Conservation (phyloP, 2,888 invertebrate species). For the Gastrophysa polygoni region DNA sequence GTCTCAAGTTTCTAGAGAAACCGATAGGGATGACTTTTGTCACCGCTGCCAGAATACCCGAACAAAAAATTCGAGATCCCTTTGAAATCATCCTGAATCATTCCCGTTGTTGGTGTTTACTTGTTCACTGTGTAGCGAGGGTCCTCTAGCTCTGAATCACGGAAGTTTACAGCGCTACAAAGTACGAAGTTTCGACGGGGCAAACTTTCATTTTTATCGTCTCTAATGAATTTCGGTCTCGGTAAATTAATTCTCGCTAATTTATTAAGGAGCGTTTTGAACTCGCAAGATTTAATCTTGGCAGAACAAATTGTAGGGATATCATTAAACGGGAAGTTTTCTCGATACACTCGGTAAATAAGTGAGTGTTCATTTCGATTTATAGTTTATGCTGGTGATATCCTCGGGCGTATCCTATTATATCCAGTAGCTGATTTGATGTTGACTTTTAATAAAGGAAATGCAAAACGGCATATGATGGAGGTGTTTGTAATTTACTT, state of each 20-base stretch:
- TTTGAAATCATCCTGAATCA: no score
- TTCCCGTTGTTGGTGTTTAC: no score
- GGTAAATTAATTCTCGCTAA: constrained; percentile 29
- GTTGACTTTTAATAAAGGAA: background rate
- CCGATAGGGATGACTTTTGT: no score
- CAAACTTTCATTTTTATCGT: constrained; percentile 27
- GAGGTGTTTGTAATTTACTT: background rate
- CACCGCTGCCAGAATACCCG: no score
- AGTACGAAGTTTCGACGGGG: background rate
- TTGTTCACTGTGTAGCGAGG: no score
- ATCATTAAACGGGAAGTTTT: no score
- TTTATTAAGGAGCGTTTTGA: constrained; percentile 28
- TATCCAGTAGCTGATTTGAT: background rate
- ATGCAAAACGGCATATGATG: background rate
- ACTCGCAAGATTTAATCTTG: constrained; percentile 9
- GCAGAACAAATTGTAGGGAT: no score
- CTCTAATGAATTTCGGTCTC: constrained; percentile 18
- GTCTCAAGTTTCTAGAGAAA: no score
- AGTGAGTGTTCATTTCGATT: background rate
- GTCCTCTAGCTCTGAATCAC: background rate
- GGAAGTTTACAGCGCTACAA: background rate
- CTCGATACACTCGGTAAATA: no score
- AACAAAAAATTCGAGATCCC: no score
- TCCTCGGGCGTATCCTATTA: background rate
- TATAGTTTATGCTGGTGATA: background rate